Evolutionary conservation across 2,888 invertebrate genomes (phyloP).

Genomic region (Noctua comes): DNA sequence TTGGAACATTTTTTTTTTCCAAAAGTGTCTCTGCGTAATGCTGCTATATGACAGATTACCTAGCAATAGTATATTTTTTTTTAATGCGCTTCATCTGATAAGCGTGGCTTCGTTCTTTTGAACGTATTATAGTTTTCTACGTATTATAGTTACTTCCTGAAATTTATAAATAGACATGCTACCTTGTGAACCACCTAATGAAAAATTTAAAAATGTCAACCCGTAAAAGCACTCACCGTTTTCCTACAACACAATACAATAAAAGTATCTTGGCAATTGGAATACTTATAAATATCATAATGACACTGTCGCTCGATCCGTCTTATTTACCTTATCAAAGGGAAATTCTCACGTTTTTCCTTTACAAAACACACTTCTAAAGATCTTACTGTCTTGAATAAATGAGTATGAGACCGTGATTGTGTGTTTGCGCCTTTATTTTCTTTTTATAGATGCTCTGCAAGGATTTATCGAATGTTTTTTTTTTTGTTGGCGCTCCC

Average conservation of each 20-base stretch:
- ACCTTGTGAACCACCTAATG: background rate
- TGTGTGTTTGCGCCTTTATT: constrained; percentile 15
- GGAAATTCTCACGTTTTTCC: constrained; percentile 48
- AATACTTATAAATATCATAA: constrained; percentile 60
- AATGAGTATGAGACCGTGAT: constrained; percentile 46
- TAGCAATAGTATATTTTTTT: background rate
- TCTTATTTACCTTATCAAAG: constrained; percentile 57
- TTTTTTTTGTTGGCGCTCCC: background rate
- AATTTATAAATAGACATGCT: background rate
- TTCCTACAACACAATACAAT: constrained; percentile 28
- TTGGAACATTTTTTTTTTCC: background rate
- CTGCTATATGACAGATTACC: background rate
- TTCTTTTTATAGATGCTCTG: background rate
- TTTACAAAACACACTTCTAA: constrained; percentile 31
- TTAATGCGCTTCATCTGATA: background rate
- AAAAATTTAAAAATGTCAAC: background rate
- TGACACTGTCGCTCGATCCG: constrained; percentile 43
- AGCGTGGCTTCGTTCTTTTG: background rate
- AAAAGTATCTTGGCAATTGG: constrained; percentile 29
- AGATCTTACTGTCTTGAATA: constrained; percentile 51
- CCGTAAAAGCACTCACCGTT: background rate
- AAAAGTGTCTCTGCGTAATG: background rate
- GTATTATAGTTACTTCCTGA: background rate
- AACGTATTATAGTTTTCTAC: background rate
- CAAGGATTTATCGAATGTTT: constrained; percentile 12